These are phyloP conservation scores for Holcopasites calliopsidis DNA, from an alignment of 1,140 invertebrate genomes.

Conservation along the genomic window DNA sequence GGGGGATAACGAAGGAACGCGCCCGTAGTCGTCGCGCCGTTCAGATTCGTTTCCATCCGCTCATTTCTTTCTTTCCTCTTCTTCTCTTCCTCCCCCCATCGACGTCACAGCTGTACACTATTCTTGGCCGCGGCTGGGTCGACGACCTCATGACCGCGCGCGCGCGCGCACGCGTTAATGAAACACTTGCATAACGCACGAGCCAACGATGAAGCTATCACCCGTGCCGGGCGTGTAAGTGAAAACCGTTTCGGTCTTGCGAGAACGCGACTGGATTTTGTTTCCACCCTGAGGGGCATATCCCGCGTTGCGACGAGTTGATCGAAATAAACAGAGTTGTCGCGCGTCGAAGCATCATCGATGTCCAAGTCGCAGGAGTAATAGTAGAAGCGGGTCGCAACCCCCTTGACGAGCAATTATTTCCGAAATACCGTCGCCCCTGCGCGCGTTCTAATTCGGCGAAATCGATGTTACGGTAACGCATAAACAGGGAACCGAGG, in stretches of 20 bases:
- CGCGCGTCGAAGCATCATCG: too few species aligned
- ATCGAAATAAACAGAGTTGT: too few species aligned
- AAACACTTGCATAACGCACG: slow-evolving; percentile 42
- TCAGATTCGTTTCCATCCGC: background rate
- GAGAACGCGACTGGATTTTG: too few species aligned
- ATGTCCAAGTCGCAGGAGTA: too few species aligned
- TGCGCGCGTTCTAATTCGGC: slow-evolving; percentile 42
- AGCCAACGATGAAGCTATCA: slow-evolving; percentile 15
- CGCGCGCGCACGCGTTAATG: slow-evolving; percentile 12
- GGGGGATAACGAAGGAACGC: slow-evolving; percentile 47
- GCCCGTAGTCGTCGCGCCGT: background rate
- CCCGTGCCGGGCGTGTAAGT: too few species aligned
- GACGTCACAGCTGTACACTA: background rate
- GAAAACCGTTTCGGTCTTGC: slow-evolving; percentile 16
- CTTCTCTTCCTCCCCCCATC: background rate
- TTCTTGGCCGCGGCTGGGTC: slow-evolving; percentile 3
- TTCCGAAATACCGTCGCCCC: background rate
- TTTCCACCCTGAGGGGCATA: too few species aligned
- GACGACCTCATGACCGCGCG: background rate
- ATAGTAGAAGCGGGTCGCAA: background rate
- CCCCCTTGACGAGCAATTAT: background rate
- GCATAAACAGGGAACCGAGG: slow-evolving; percentile 46
- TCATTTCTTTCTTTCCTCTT: background rate
- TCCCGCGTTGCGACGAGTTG: too few species aligned
- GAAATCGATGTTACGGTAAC: slow-evolving; percentile 53